Evolutionary conservation across 2,888 invertebrate genomes (phyloP).

Genomic region (Tetheella fluctuosa): DNA sequence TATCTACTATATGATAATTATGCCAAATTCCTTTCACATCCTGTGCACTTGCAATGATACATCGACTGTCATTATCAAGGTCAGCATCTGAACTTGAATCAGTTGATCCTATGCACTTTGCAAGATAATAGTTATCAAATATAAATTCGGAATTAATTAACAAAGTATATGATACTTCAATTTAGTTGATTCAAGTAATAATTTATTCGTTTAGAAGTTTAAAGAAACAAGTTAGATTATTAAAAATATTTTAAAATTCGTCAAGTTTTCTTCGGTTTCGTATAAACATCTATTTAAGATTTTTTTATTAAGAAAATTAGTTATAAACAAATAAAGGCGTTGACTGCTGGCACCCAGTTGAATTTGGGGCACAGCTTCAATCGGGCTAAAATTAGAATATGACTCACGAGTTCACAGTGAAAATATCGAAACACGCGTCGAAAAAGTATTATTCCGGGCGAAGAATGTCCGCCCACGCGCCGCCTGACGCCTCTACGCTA

Average conservation of each 20-base stretch:
- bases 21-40: slow-evolving; percentile 34
- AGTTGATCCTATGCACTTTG: slow-evolving; percentile 42
- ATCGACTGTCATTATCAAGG: slow-evolving; percentile 71
- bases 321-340: slow-evolving; percentile 10
- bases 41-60: slow-evolving; percentile 39
- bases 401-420: slow-evolving; percentile 69
- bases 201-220: not conserved
- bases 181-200: not conserved
- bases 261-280: not conserved
- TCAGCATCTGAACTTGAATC: slow-evolving; percentile 54
- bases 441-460: slow-evolving; percentile 72
- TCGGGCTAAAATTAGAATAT: slow-evolving; percentile 71
- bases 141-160: not conserved
- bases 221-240: not conserved
- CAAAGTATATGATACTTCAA: not conserved
- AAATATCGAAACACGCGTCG: slow-evolving; percentile 66
- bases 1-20: slow-evolving; percentile 24
- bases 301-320: not conserved
- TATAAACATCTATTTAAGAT: not conserved
- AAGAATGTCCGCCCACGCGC: slow-evolving; percentile 70
- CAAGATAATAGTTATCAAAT: slow-evolving; percentile 15
- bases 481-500: slow-evolving; percentile 26
- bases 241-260: not conserved
- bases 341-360: slow-evolving; percentile 40
- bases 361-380: slow-evolving; percentile 70